Evolutionary conservation across 2,888 invertebrate species (phyloP).

Genomic region (Cheilosia pagana): DNA sequence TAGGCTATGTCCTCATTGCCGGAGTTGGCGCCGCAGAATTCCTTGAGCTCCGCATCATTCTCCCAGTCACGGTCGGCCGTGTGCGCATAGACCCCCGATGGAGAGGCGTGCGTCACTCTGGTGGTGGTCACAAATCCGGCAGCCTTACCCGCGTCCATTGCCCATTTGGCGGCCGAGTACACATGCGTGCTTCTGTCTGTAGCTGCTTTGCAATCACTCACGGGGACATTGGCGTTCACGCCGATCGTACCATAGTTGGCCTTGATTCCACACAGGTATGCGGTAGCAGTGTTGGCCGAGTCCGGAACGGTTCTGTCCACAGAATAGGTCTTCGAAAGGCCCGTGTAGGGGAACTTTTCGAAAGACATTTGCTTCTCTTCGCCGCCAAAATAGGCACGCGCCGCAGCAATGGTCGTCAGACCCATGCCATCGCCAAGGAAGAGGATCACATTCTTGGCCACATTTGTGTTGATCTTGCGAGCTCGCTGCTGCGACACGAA

Average conservation of each 20-base stretch:
- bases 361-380: constrained; percentile 89
- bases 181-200: constrained; percentile 85
- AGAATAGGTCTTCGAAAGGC: constrained; percentile 89
- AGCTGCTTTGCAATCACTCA: constrained; percentile 87
- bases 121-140: constrained; percentile 91
- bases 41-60: constrained; percentile 85
- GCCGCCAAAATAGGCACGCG: constrained; percentile 90
- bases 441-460: constrained; percentile 90
- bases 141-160: constrained; percentile 87
- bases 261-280: constrained; percentile 91
- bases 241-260: constrained; percentile 91
- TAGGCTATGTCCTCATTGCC: constrained; percentile 89
- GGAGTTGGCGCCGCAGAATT: constrained; percentile 82
- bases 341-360: constrained; percentile 90
- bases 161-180: constrained; percentile 89
- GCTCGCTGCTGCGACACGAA: constrained; percentile 80
- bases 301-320: constrained; percentile 91
- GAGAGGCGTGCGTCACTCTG: constrained; percentile 91
- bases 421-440: constrained; percentile 97
- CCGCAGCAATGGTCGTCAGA: constrained; percentile 90
- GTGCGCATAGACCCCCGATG: constrained; percentile 87
- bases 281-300: constrained; percentile 92
- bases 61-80: constrained; percentile 90
- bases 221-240: constrained; percentile 87
- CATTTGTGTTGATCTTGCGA: constrained; percentile 80